Percentiles rank a stretch among this genome's conserved stretches.
Evolutionary conservation across 1,140 invertebrate genomes (phyloP).

Genomic region (Drosophila melanica): DNA sequence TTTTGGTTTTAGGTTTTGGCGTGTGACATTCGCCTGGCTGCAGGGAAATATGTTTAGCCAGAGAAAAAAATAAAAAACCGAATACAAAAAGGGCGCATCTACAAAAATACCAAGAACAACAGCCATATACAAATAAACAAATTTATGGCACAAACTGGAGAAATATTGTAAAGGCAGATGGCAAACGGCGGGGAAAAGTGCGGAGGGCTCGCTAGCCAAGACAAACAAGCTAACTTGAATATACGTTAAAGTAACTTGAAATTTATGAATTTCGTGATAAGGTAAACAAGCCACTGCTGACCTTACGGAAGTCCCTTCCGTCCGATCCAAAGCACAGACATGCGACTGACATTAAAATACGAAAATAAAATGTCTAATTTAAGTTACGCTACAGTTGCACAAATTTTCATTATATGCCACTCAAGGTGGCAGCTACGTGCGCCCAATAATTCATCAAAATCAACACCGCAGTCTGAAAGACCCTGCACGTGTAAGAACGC

Average conservation of each 20-base stretch:
- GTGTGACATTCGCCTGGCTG: constrained; percentile 55
- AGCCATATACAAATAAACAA: constrained; percentile 71
- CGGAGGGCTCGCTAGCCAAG: constrained; percentile 20
- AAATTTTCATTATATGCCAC: constrained; percentile 56
- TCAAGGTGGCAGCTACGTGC: constrained; percentile 16
- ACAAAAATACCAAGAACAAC: constrained; percentile 37
- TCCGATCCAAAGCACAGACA: neutral
- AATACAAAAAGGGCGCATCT: constrained; percentile 40
- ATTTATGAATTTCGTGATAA: constrained; percentile 81
- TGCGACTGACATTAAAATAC: constrained; percentile 34
- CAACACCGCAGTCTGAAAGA: constrained; percentile 1
- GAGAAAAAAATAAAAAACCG: constrained; percentile 37
- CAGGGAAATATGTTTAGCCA: constrained; percentile 72
- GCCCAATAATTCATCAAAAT: neutral
- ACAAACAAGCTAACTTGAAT: constrained; percentile 64
- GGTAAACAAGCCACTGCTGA: constrained; percentile 65
- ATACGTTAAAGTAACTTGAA: constrained; percentile 75
- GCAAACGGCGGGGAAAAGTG: constrained; percentile 2
- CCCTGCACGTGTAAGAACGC: neutral
- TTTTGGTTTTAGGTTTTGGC: constrained; percentile 50
- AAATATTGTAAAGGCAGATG: constrained; percentile 69
- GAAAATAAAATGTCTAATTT: constrained; percentile 69
- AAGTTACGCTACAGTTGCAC: constrained; percentile 59
- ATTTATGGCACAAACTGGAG: constrained; percentile 77
- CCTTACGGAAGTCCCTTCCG: constrained; percentile 12